phyloP scores from a whole-genome alignment of 2,113 vertebrate genomes.

The Apodemus speciosus region DNA sequence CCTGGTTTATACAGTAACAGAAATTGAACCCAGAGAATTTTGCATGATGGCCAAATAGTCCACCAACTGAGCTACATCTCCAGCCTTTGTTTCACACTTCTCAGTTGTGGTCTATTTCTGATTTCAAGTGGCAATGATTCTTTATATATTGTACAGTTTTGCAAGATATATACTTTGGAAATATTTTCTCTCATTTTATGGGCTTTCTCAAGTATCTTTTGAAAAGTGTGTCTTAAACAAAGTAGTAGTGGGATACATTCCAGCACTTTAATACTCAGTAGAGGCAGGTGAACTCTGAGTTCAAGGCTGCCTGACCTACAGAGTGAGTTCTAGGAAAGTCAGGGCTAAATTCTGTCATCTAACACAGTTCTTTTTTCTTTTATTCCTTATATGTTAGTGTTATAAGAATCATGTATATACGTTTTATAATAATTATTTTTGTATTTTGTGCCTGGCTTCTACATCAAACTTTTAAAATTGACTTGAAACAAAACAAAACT shows the following conservation, averaged over 20 bases:
- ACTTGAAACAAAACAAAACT: neutral
- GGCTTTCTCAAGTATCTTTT: slow-evolving; percentile 30
- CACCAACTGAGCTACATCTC: neutral
- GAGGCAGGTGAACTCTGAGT: neutral
- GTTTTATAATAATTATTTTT: slow-evolving; percentile 24
- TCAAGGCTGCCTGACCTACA: neutral
- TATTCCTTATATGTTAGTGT: neutral
- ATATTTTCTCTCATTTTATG: slow-evolving; percentile 28
- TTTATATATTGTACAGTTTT: slow-evolving; percentile 23
- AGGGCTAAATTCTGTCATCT: slow-evolving; percentile 14
- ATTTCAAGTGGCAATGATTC: neutral
- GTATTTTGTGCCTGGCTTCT: slow-evolving; percentile 13
- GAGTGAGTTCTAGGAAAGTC: neutral
- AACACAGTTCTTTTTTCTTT: slow-evolving; percentile 27
- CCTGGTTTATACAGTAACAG: neutral
- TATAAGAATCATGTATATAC: slow-evolving; percentile 37
- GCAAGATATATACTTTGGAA: slow-evolving; percentile 9
- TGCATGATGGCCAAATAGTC: neutral
- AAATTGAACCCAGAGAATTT: neutral
- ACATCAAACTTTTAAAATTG: slow-evolving; percentile 56
- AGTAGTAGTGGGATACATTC: neutral
- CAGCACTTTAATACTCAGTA: neutral
- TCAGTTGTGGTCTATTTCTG: slow-evolving; percentile 31
- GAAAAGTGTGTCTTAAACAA: neutral
- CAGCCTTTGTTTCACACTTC: neutral